phyloP scores from a whole-genome alignment of 2,888 invertebrate genomes.

The Euphydryas editha region DNA sequence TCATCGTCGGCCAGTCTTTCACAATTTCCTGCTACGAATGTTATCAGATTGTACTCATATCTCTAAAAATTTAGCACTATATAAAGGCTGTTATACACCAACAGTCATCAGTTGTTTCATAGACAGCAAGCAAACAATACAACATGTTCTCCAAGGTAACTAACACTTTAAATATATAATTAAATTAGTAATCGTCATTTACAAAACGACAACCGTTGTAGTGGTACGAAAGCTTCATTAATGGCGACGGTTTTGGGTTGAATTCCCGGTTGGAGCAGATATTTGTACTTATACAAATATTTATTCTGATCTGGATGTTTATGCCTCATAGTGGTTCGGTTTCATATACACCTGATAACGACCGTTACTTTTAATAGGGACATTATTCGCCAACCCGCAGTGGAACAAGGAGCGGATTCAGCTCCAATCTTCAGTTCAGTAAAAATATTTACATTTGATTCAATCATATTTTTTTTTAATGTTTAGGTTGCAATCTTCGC shows the following conservation, averaged over 20 bases:
- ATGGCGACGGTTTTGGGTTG: too few relatives aligned
- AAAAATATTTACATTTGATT: neutral
- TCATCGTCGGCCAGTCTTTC: constrained; percentile 42
- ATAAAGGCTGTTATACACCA: constrained; percentile 42
- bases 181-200: too few relatives aligned
- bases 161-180: too few relatives aligned
- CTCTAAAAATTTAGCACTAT: constrained; percentile 39
- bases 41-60: constrained; percentile 37
- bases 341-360: too few relatives aligned
- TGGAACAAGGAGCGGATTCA: too few relatives aligned
- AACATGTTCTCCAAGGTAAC: constrained; percentile 48
- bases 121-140: constrained; percentile 41
- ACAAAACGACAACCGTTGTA: too few relatives aligned
- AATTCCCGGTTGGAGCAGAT: neutral
- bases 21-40: constrained; percentile 44
- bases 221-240: too few relatives aligned
- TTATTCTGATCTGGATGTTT: too few relatives aligned
- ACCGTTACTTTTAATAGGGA: too few relatives aligned
- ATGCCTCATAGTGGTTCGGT: too few relatives aligned
- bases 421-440: too few relatives aligned
- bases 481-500: constrained; percentile 75
- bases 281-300: neutral
- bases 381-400: too few relatives aligned
- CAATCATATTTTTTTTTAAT: constrained; percentile 40
- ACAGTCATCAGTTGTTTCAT: constrained; percentile 44